These are phyloP conservation scores for Physella acuta DNA, from an alignment of 1,140 invertebrate genomes.

Conservation along the genomic window DNA sequence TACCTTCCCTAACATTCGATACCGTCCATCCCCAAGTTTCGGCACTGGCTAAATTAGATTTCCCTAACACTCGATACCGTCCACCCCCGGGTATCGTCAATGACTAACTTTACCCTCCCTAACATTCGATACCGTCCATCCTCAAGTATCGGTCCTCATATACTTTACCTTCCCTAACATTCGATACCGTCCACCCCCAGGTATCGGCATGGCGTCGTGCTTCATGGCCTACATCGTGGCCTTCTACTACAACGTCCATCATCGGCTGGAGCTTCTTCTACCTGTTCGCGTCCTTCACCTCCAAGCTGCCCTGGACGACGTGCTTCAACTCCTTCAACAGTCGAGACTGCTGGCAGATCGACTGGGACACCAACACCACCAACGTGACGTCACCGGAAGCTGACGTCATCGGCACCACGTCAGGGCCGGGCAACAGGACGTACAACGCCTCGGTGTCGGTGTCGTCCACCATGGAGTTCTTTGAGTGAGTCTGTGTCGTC, in stretches of 20 bases:
- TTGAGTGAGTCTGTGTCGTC: constrained; percentile 38
- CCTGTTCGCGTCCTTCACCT: constrained; percentile 92
- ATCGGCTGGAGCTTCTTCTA: constrained; percentile 97
- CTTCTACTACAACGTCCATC: constrained; percentile 98
- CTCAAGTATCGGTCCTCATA: constrained; percentile 48
- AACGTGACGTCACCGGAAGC: neutral
- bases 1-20: no score
- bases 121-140: neutral
- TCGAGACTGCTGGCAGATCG: constrained; percentile 66
- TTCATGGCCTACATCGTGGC: constrained; percentile 97
- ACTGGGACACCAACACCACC: constrained; percentile 18
- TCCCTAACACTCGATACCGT: neutral
- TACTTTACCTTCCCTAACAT: no score
- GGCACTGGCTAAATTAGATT: neutral
- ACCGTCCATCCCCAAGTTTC: neutral
- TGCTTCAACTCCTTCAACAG: constrained; percentile 94
- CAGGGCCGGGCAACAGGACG: constrained; percentile 8
- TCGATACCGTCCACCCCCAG: constrained; percentile 31
- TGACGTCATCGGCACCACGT: neutral
- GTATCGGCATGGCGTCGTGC: constrained; percentile 55
- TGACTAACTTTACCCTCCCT: neutral
- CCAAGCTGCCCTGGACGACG: constrained; percentile 86
- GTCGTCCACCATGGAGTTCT: constrained; percentile 38
- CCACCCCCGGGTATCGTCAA: neutral
- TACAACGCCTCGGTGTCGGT: constrained; percentile 26